Evolutionary conservation across 2,888 invertebrate genomes (phyloP).

Genomic region (Rhyacophila evoluta): DNA sequence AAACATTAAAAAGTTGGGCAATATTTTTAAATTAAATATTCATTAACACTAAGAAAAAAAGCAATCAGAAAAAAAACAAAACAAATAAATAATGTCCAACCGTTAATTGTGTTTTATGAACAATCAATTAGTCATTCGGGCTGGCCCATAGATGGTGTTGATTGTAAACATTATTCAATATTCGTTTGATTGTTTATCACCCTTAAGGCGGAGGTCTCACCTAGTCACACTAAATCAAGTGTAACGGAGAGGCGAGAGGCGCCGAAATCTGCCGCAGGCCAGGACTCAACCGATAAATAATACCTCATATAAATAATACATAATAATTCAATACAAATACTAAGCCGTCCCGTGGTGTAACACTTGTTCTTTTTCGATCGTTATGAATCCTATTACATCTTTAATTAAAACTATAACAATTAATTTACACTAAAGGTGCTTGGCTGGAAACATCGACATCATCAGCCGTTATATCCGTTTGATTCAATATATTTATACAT

Average conservation of each 20-base stretch:
- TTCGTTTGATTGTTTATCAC: conserved; percentile 24
- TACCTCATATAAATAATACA: conserved; percentile 13
- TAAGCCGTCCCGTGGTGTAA: not conserved
- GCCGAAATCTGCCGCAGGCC: conserved; percentile 19
- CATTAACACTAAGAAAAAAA: conserved; percentile 10
- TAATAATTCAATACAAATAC: conserved; percentile 24
- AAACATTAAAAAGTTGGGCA: not conserved
- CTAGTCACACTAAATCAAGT: conserved; percentile 22
- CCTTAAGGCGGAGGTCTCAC: conserved; percentile 24
- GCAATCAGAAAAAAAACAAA: conserved; percentile 11
- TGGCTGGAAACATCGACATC: not conserved
- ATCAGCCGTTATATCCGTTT: not conserved
- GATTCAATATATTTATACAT: too few relatives aligned
- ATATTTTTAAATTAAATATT: not conserved
- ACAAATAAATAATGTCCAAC: conserved; percentile 12
- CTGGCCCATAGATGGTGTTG: conserved; percentile 24
- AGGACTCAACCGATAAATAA: conserved; percentile 10
- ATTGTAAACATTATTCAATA: conserved; percentile 24
- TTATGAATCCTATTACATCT: not conserved
- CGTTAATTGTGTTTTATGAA: conserved; percentile 22
- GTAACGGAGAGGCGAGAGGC: conserved; percentile 17
- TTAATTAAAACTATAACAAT: conserved; percentile 3
- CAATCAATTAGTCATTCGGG: conserved; percentile 14
- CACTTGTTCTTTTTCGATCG: not conserved
- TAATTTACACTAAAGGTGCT: not conserved